phyloP scores from a whole-genome alignment of 2,888 invertebrate species.

The Lithophane semibrunnea region DNA sequence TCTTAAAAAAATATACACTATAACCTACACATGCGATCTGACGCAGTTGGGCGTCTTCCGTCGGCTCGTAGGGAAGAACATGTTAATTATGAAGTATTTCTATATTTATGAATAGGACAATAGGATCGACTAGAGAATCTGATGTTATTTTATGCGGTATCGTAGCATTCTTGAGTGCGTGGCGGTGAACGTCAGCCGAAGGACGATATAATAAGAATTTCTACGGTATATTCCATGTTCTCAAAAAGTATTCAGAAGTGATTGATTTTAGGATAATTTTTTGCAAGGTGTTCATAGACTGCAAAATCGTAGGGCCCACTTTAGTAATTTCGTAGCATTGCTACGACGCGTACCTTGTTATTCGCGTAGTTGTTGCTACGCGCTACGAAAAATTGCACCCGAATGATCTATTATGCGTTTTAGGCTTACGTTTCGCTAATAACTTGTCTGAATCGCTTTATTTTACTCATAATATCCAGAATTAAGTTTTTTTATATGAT shows the following conservation, averaged over 20 bases:
- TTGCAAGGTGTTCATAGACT: slow-evolving; percentile 7
- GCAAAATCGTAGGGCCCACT: not conserved
- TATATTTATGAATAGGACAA: slow-evolving; percentile 36
- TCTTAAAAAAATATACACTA: slow-evolving; percentile 48
- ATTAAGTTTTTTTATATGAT: not conserved
- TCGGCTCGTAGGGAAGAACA: slow-evolving; percentile 9
- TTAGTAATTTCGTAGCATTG: slow-evolving; percentile 27
- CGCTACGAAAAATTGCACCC: slow-evolving; percentile 8
- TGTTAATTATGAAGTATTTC: slow-evolving; percentile 22
- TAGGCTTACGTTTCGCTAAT: not conserved
- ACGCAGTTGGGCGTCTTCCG: slow-evolving; percentile 50
- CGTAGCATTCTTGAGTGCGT: slow-evolving; percentile 30
- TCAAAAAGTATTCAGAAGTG: not conserved
- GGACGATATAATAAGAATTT: not conserved
- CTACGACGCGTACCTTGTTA: slow-evolving; percentile 12
- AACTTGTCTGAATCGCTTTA: not conserved
- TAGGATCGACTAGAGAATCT: slow-evolving; percentile 25
- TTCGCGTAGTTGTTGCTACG: slow-evolving; percentile 21
- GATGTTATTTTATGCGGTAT: slow-evolving; percentile 31
- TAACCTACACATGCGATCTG: slow-evolving; percentile 14
- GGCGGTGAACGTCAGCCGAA: slow-evolving; percentile 25
- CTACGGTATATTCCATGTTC: not conserved
- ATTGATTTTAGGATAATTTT: not conserved
- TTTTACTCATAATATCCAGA: not conserved
- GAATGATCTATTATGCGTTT: not conserved